These are phyloP conservation scores for Pipistrellus nathusii DNA, from an alignment of 2,797 vertebrate species.

Conservation along the genomic window DNA sequence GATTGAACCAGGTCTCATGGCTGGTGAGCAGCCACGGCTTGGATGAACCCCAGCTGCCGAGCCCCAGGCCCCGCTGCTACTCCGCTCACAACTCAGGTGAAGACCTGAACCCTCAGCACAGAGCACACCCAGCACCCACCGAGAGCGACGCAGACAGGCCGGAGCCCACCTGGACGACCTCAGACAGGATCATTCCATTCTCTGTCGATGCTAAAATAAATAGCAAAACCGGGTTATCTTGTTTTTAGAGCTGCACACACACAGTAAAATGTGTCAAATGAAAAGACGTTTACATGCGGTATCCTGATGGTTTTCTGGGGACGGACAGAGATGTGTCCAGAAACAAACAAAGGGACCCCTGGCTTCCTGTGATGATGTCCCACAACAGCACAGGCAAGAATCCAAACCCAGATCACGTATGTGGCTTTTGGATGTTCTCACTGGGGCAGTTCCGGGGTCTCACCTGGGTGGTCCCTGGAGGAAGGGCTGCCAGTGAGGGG, in stretches of 20 bases:
- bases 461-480: background rate
- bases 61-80: background rate
- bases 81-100: background rate
- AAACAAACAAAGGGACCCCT: background rate
- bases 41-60: background rate
- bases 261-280: background rate
- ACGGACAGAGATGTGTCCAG: background rate
- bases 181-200: background rate
- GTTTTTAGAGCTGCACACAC: background rate
- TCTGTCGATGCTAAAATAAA: background rate
- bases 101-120: background rate
- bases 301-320: background rate
- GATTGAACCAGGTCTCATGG: background rate
- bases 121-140: background rate
- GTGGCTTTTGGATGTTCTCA: background rate
- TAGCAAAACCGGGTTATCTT: background rate
- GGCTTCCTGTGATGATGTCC: background rate
- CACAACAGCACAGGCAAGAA: background rate
- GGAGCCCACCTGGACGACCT: background rate
- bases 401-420: background rate
- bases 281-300: background rate
- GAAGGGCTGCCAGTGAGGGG: background rate
- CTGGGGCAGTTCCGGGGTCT: background rate
- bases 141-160: background rate
- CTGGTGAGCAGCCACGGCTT: background rate